Evolutionary conservation across 2,888 invertebrate genomes (phyloP), one percentile per base, ranked within the genome.

Genomic region (Deroplatys truncata): DNA sequence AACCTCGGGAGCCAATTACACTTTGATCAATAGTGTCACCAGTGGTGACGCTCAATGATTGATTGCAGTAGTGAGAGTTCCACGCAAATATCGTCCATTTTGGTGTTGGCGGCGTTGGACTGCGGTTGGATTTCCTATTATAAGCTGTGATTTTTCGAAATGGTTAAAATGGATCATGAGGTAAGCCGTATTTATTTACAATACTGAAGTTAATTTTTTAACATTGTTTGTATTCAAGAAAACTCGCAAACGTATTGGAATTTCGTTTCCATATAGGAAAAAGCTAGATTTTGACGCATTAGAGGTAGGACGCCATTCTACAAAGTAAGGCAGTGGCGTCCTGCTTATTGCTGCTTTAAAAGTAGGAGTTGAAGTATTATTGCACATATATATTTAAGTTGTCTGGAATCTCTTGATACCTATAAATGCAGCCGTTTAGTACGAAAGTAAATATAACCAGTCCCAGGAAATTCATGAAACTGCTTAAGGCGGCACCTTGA

Each of bases 161-260:
- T 89, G 89, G 89, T 90, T 83, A 90, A 90, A 16, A 89, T 90
- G 90, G 90, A 90, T 8, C 72, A 49, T 28, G 90, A 90, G 84
- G 90, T 90, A 89, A 87, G 35, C 84, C 9, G n/a, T 25, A 7
- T 29, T 16, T 82, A 29, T 29, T 28, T 43, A 10, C 49, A n/a
- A 20, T 1, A 85, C 8, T 16, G 7, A 49, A 35, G 43, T 43
- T 35, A 35, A 43, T 43, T 8, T 8, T 43, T 13, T 43, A 13
- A 43, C 1, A 35, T 8, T 5, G 35, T 3, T 5, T 35, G 35
- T 35, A 7, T 9, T 35, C 0, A 35, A 35, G 35, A 35, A 35
- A 35, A 35, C 35, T 31, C n/a, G 31, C 31, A 31, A 31, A 5
- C 31, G 31, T n/a, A n/a, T n/a, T n/a, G n/a, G n/a, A n/a, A n/a